Conservation (phyloP, 2,888 invertebrate genomes). For the Orchesellides sinensis region DNA sequence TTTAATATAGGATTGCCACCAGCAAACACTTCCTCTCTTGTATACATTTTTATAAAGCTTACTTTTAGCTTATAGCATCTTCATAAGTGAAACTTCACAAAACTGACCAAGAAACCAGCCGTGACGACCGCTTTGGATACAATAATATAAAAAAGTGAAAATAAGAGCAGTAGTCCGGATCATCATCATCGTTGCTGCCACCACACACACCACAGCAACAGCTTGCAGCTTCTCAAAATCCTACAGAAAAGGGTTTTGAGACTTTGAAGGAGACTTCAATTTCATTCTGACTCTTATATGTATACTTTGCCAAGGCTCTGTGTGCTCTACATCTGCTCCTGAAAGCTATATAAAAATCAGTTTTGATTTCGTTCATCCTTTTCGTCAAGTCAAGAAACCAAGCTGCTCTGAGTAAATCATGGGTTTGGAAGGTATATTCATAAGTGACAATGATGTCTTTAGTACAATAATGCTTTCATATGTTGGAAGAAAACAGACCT, state of each 20-base stretch:
- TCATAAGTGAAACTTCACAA: slow-evolving; percentile 4
- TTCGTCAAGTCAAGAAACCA: neutral
- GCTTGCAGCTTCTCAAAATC: neutral
- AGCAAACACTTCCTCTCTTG: too few relatives aligned
- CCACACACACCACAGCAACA: slow-evolving; percentile 12
- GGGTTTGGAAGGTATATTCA: too few relatives aligned
- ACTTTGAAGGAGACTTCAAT: neutral
- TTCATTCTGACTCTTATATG: neutral
- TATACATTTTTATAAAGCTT: too few relatives aligned
- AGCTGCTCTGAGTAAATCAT: slow-evolving; percentile 15
- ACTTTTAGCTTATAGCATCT: too few relatives aligned
- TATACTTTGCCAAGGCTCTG: neutral
- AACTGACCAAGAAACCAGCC: slow-evolving; percentile 45
- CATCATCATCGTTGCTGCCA: neutral
- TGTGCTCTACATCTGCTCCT: slow-evolving; percentile 15
- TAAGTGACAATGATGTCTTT: too few relatives aligned
- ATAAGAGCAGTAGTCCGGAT: neutral
- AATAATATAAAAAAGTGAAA: slow-evolving; percentile 35
- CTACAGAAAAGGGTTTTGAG: neutral
- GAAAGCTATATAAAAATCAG: slow-evolving; percentile 26
- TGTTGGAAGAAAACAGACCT: neutral
- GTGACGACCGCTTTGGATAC: slow-evolving; percentile 25
- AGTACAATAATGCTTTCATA: too few relatives aligned
- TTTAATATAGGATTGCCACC: too few relatives aligned
- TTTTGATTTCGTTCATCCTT: slow-evolving; percentile 40